Conservation (phyloP, 2,113 vertebrate genomes). For the Reinhardtius hippoglossoides region DNA sequence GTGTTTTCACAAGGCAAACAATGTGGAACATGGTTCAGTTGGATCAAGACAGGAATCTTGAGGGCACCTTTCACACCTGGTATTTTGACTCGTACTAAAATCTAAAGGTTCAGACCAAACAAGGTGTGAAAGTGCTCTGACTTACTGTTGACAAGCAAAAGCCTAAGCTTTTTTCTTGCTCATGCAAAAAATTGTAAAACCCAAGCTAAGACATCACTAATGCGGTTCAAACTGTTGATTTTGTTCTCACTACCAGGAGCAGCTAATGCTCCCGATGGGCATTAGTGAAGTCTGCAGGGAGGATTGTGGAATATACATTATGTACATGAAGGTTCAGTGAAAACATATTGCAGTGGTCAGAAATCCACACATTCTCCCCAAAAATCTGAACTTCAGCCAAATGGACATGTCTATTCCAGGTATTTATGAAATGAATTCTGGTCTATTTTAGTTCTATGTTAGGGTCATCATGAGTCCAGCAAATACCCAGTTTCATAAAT, state of each 20-base stretch:
- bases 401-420: not conserved
- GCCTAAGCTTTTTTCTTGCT: not conserved
- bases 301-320: constrained; percentile 46
- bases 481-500: not conserved
- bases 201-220: no score
- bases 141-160: no score
- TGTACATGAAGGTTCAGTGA: constrained; percentile 2
- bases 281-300: constrained; percentile 39
- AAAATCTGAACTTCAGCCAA: not conserved
- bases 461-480: not conserved
- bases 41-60: no score
- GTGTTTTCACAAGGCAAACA: no score
- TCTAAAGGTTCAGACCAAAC: no score
- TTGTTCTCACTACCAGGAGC: constrained; percentile 16
- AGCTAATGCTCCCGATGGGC: constrained; percentile 5
- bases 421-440: not conserved
- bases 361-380: constrained; percentile 19
- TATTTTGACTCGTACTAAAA: no score
- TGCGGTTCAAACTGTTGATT: not conserved
- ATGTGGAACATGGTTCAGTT: no score
- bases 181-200: not conserved
- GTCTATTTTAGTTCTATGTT: not conserved
- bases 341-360: constrained; percentile 26
- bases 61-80: no score
- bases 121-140: no score